Base-by-base conservation (phyloP, 2,888 invertebrate species). In the Epirrhoe tristata region DNA sequence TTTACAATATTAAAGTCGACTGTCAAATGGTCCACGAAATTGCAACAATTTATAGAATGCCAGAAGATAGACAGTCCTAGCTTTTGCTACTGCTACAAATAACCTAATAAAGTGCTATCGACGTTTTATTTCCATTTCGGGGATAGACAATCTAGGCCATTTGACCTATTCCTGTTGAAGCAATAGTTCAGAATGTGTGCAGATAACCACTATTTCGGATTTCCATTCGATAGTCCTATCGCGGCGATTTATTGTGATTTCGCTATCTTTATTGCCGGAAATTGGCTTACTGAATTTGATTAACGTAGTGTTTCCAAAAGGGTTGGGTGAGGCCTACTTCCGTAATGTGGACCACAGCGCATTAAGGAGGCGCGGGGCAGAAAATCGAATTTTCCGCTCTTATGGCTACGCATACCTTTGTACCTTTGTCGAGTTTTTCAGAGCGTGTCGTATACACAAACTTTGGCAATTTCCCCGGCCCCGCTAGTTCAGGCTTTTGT, bases 371-470 rank as follows among this genome's bases (percentile, higher is more conserved):
- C 88, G 88, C 79, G 81, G 85, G 83, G 84, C 84, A 88, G 88
- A 92, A 91, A 92, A 92, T 92, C 88, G 87, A 90, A 92, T 92
- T 92, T 91, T 89, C 91, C 87, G 87, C 85, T 83, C 79, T 78
- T 84, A 81, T 86, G 86, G 82, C 70, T 71, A 73, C 80, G 76
- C 79, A 78, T 79, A 76, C 83, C 82, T 85, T 84, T 83, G 81
- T 80, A 83, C 83, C 83, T 86, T 82, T 84, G 83, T 80, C 74
- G 77, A 74, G 81, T 75, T 87, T 88, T 91, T 88, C 82, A 86
- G 88, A 88, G 85, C 87, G 85, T 88, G 82, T 81, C 85, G 80
- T 81, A 80, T 79, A 83, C 81, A 83, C 74, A 85, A 87, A 87
- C 80, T 83, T 82, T 78, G 78, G 77, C 73, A 77, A 74, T 72